Evolutionary conservation across 2,113 vertebrate genomes (phyloP), one percentile per base, ranked within the genome.

Genomic region (Anseranas semipalmata): DNA sequence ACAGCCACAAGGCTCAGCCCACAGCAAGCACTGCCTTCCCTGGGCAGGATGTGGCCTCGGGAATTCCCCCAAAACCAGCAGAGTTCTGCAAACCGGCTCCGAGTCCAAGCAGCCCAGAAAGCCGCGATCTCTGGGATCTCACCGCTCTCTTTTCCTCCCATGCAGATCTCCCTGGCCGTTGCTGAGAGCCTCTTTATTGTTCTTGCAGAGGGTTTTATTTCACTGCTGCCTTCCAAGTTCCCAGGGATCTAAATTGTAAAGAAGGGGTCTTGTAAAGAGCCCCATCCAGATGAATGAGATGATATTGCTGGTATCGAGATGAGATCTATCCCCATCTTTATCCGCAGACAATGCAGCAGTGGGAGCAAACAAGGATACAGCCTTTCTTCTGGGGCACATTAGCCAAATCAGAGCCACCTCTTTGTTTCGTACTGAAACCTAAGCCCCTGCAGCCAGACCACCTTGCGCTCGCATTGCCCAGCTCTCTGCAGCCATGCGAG

Each of bases 231-330:
- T 95, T 96, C 94, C 96, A 97, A 95, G 95, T 96, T 96, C 94
- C 96, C 95, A 97, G 94, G 96, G 91, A 95, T 97, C 95, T 97
- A 95, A 95, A 89, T 95, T 94, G 89, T 95, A 94, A 95, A 95
- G 94, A 63, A 83, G 84, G 84, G 95, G 91, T 89, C 94, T 95
- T 87, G 86, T 76, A 87, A 89, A 96, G 89, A 91, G 66, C 91
- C 91, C 93, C 2, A 32, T 89, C 74, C 96, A 94, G 96, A 96
- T 95, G 96, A 95, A 87, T 65, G 95, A 92, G 96, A 91, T 85
- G 95, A 94, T 94, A 89, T 45, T 79, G 92, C 91, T 18, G 86
- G 17, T 96, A 92, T 94, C 91, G 50, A 76, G 96, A 75, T 60
- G 96, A 87, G 93, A 91, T 89, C 95, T 95, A 50, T 91, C 95